A percentile compares a stretch with the other conserved stretches of the same genome.
These are phyloP conservation scores for Pleuronectes platessa DNA, from an alignment of 2,113 vertebrate species.

Conservation along the genomic window DNA sequence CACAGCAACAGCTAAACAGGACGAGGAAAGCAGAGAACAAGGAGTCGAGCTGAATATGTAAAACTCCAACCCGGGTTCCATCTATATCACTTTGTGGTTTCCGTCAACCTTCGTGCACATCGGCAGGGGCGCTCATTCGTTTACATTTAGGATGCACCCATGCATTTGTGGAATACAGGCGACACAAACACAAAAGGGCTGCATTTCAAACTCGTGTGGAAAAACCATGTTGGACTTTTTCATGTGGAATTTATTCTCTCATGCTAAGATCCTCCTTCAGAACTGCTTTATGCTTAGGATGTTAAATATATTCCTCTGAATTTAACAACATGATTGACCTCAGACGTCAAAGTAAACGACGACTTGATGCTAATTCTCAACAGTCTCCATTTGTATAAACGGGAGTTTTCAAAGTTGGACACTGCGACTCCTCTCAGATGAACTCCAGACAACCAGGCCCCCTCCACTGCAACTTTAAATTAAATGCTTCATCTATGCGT, in stretches of 20 bases:
- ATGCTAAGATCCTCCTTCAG: background rate
- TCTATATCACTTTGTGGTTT: background rate
- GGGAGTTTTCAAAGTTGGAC: no score
- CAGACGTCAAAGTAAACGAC: accelerated
- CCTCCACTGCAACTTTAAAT: background rate
- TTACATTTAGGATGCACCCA: constrained; percentile 48
- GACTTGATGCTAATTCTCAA: background rate
- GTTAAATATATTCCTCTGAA: background rate
- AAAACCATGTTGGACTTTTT: background rate
- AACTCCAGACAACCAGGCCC: background rate
- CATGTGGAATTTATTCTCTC: background rate
- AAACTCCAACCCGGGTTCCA: background rate
- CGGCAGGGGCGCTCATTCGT: constrained; percentile 22
- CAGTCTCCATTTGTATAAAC: background rate
- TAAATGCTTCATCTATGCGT: no score
- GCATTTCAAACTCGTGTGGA: constrained; percentile 44
- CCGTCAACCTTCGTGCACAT: background rate
- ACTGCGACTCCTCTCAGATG: no score
- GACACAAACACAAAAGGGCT: constrained; percentile 39
- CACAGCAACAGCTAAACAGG: constrained; percentile 35
- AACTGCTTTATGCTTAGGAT: background rate
- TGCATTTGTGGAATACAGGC: constrained; percentile 36
- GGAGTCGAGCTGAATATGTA: background rate
- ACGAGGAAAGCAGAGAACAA: constrained; percentile 17
- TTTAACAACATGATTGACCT: constrained; percentile 15